These are phyloP conservation scores for Maniola jurtina DNA, from an alignment of 1,140 invertebrate genomes.

Conservation along the genomic window DNA sequence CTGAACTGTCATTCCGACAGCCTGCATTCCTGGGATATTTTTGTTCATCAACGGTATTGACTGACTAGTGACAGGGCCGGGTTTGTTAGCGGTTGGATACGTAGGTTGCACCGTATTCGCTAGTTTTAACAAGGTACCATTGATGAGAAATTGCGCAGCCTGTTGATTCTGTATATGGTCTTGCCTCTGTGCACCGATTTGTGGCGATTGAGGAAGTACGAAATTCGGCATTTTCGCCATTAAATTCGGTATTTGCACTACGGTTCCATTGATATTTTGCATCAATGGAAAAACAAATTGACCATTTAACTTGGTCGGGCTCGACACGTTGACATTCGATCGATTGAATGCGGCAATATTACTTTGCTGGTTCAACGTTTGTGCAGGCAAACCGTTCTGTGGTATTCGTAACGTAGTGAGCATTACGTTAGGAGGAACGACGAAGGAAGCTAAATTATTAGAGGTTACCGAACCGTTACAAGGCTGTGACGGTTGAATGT, in stretches of 20 bases:
- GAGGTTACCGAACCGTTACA: slow-evolving; percentile 60
- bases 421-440: slow-evolving; percentile 75
- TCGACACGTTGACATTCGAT: slow-evolving; percentile 68
- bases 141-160: slow-evolving; percentile 70
- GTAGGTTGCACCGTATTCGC: slow-evolving; percentile 61
- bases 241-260: slow-evolving; percentile 76
- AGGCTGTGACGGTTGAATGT: slow-evolving; percentile 43
- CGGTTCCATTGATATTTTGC: slow-evolving; percentile 75
- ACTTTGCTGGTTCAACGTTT: slow-evolving; percentile 59
- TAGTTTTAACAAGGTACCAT: slow-evolving; percentile 74
- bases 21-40: slow-evolving; percentile 56
- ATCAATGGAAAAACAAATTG: slow-evolving; percentile 74
- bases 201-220: slow-evolving; percentile 64
- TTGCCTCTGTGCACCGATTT: slow-evolving; percentile 58
- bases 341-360: slow-evolving; percentile 63
- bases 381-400: slow-evolving; percentile 63
- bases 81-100: slow-evolving; percentile 60
- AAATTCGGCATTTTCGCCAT: slow-evolving; percentile 75
- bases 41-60: slow-evolving; percentile 66
- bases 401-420: slow-evolving; percentile 77
- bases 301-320: slow-evolving; percentile 72
- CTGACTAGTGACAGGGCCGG: slow-evolving; percentile 55
- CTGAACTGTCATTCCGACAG: slow-evolving; percentile 66
- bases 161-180: slow-evolving; percentile 69
- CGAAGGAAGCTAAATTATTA: slow-evolving; percentile 65